Evolutionary conservation across 2,113 vertebrate species (phyloP), one percentile per base, ranked within the genome.

Genomic region (Amazona guildingii): DNA sequence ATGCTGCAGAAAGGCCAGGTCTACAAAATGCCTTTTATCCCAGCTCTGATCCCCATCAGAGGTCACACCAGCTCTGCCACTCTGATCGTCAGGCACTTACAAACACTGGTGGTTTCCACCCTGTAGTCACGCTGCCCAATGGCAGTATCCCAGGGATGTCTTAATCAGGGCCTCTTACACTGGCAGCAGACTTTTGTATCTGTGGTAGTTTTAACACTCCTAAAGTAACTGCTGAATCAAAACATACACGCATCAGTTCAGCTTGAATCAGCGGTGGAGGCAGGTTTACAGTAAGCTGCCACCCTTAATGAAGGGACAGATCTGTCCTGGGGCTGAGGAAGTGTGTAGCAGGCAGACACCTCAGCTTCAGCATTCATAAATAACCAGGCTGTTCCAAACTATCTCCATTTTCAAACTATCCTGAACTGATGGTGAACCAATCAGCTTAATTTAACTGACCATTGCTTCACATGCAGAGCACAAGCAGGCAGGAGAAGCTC

Each of bases 341-440:
- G 8, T 19, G 29, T 0, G 0, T 35, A 29, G 17, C n/a, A 70
- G 29, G 33, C 33, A 86, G 19, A 14, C 11, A 5, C 13, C n/a
- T 23, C 20, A 49, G 25, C 48, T 51, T 84, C 7, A 9, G 16
- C 9, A 25, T 64, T 83, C 29, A 68, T 62, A 55, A 73, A 17
- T 10, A 75, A 73, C 13, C 24, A 49, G 27, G 9, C 11, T 61
- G 7, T 72, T 75, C 74, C 51, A 72, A 62, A 64, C 21, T 33
- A 27, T 29, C 11, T 74, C 17, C 13, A n/a, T 48, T 80, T 80
- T 28, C 41, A 76, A 72, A 51, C 21, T 48, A 59, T 76, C 43
- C 55, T 83, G 19, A 82, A 21, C 21, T 11, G 37, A 63, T 2
- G 54, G n/a, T 1, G 2, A 59, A 6, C 24, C 33, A 31, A 62